Conservation (phyloP, 2,797 vertebrate genomes). For the Echeneis naucrates region DNA sequence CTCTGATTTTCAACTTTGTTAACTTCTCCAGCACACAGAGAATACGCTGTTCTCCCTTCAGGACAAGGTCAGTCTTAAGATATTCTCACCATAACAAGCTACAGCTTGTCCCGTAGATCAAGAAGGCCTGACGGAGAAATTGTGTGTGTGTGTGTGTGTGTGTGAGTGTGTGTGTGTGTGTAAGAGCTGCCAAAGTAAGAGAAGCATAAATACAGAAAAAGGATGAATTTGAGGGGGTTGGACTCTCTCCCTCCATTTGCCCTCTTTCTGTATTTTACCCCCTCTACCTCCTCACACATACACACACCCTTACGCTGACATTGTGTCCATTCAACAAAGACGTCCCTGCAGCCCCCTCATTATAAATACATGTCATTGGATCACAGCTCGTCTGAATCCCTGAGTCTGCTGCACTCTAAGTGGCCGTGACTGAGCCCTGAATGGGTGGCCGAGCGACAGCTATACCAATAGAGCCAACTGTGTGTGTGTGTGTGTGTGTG, state of each 20-base stretch:
- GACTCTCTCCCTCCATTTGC: conserved; percentile 30
- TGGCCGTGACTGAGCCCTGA: conserved; percentile 87
- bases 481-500: conserved; percentile 54
- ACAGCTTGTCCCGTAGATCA: conserved; percentile 23
- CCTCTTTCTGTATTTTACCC: conserved; percentile 31
- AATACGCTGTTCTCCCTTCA: neutral
- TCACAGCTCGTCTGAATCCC: conserved; percentile 85
- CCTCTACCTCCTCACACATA: conserved; percentile 30
- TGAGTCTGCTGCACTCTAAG: conserved; percentile 84
- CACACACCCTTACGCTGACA: conserved; percentile 69
- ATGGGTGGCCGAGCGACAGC: conserved; percentile 82
- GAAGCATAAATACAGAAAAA: conserved; percentile 41
- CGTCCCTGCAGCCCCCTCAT: conserved; percentile 82
- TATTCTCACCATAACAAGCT: conserved; percentile 40
- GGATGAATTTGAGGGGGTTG: conserved; percentile 26
- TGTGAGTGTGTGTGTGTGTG: conserved; percentile 17
- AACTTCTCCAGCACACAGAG: conserved; percentile 8
- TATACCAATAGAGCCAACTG: conserved; percentile 74
- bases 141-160: conserved; percentile 19
- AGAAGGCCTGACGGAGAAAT: conserved; percentile 21
- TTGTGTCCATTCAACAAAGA: conserved; percentile 86
- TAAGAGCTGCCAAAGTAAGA: conserved; percentile 27
- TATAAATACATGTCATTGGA: conserved; percentile 89
- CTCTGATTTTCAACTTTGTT: neutral
- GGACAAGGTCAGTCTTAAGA: conserved; percentile 20